phyloP scores from a whole-genome alignment of 2,113 vertebrate species.

The Ahaetulla prasina region DNA sequence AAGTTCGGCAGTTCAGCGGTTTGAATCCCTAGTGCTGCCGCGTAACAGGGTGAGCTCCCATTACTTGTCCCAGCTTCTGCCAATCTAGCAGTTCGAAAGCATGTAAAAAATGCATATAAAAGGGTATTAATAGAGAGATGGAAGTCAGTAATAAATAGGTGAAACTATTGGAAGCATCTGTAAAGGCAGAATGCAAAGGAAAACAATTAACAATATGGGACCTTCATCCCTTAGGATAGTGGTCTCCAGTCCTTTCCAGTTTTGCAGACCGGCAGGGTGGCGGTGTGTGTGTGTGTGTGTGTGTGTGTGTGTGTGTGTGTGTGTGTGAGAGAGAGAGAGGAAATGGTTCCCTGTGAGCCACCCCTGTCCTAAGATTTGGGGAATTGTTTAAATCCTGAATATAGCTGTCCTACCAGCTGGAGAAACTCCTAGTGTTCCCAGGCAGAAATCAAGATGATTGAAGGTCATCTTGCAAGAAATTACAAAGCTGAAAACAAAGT shows the following conservation, averaged over 20 bases:
- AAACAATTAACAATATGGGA: neutral
- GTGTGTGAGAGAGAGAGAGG: rapidly evolving
- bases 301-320: too few relatives aligned
- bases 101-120: neutral
- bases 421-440: neutral
- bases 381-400: neutral
- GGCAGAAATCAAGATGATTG: neutral
- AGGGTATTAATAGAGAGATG: neutral
- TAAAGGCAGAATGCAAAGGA: neutral
- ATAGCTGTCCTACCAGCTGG: neutral
- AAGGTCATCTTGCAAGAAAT: neutral
- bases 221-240: neutral
- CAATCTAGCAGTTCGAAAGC: too few relatives aligned
- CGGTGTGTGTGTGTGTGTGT: too few relatives aligned
- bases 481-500: neutral
- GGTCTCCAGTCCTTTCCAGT: too few relatives aligned
- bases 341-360: neutral
- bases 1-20: too few relatives aligned
- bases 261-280: neutral
- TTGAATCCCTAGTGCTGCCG: too few relatives aligned
- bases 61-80: too few relatives aligned
- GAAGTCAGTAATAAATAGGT: neutral
- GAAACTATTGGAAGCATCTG: neutral
- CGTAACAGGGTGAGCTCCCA: too few relatives aligned
- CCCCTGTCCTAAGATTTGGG: neutral